phyloP scores from a whole-genome alignment of 2,888 invertebrate species.

The Camptogramma bilineatum region DNA sequence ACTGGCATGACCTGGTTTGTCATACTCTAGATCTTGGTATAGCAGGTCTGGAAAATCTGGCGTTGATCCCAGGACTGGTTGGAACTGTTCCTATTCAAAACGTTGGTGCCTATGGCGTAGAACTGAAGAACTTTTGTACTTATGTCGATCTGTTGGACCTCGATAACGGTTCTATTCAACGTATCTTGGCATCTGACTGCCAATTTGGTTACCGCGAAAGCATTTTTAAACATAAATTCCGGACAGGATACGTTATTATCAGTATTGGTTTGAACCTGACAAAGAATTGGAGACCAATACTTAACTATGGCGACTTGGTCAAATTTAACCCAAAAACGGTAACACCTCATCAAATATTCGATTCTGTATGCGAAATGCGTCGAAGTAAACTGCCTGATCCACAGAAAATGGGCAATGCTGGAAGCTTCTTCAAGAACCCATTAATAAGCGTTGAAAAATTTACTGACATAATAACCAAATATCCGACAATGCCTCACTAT shows the following conservation, averaged over 20 bases:
- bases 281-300: slow-evolving; percentile 21
- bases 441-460: slow-evolving; percentile 19
- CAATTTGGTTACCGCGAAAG: slow-evolving; percentile 36
- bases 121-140: slow-evolving; percentile 32
- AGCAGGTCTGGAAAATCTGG: slow-evolving; percentile 37
- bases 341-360: slow-evolving; percentile 22
- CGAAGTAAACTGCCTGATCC: slow-evolving; percentile 37
- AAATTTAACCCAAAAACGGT: slow-evolving; percentile 19
- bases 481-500: slow-evolving; percentile 27
- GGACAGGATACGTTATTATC: slow-evolving; percentile 27
- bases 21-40: slow-evolving; percentile 31
- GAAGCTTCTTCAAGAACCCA: slow-evolving; percentile 41
- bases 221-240: slow-evolving; percentile 34
- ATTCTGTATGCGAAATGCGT: slow-evolving; percentile 29
- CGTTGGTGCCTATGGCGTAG: slow-evolving; percentile 40
- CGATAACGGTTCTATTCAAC: neutral
- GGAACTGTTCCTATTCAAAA: slow-evolving; percentile 39
- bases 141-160: slow-evolving; percentile 35
- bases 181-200: slow-evolving; percentile 24
- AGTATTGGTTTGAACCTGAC: slow-evolving; percentile 26
- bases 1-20: slow-evolving; percentile 39
- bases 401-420: slow-evolving; percentile 33
- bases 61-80: slow-evolving; percentile 38
- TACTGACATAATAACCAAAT: slow-evolving; percentile 16
- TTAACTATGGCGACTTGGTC: slow-evolving; percentile 23